Percentiles rank a stretch among this genome's conserved stretches.
These are phyloP conservation scores for Drosophila mojavensis DNA, from an alignment of 1,140 invertebrate genomes.

Conservation along the genomic window DNA sequence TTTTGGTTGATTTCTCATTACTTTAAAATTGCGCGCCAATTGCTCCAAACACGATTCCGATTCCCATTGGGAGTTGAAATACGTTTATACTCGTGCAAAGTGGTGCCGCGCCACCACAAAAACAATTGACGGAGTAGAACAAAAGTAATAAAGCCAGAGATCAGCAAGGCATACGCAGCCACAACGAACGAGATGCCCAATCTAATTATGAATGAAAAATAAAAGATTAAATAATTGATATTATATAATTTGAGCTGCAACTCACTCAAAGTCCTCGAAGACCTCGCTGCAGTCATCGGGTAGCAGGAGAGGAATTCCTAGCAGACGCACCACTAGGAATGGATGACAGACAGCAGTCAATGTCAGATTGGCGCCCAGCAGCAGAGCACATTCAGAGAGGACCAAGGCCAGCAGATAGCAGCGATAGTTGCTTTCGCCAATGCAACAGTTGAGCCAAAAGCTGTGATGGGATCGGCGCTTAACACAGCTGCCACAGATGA, in stretches of 20 bases:
- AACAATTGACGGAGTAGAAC: slow-evolving; percentile 62
- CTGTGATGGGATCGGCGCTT: slow-evolving; percentile 78
- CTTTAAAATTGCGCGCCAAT: slow-evolving; percentile 67
- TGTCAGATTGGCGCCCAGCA: slow-evolving; percentile 84
- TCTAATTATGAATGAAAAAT: slow-evolving; percentile 37
- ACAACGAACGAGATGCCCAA: slow-evolving; percentile 73
- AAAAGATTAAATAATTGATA: background rate
- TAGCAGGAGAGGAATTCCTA: slow-evolving; percentile 78
- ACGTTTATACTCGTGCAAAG: slow-evolving; percentile 78
- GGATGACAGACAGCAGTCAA: slow-evolving; percentile 85
- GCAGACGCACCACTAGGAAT: slow-evolving; percentile 73
- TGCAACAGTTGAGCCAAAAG: slow-evolving; percentile 85
- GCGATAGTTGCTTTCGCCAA: slow-evolving; percentile 84
- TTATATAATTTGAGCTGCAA: background rate
- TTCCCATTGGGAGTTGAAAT: slow-evolving; percentile 33
- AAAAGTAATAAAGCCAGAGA: slow-evolving; percentile 55
- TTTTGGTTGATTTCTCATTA: slow-evolving; percentile 38
- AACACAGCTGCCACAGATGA: slow-evolving; percentile 72
- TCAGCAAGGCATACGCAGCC: slow-evolving; percentile 71
- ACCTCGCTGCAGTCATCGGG: slow-evolving; percentile 85
- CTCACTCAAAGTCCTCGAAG: slow-evolving; percentile 83
- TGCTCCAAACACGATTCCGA: slow-evolving; percentile 68
- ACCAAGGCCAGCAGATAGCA: slow-evolving; percentile 82
- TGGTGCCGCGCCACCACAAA: slow-evolving; percentile 65
- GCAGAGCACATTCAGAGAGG: slow-evolving; percentile 65